These are phyloP conservation scores for Machaerirhynchus nigripectus DNA, from an alignment of 2,113 vertebrate genomes.

Conservation along the genomic window DNA sequence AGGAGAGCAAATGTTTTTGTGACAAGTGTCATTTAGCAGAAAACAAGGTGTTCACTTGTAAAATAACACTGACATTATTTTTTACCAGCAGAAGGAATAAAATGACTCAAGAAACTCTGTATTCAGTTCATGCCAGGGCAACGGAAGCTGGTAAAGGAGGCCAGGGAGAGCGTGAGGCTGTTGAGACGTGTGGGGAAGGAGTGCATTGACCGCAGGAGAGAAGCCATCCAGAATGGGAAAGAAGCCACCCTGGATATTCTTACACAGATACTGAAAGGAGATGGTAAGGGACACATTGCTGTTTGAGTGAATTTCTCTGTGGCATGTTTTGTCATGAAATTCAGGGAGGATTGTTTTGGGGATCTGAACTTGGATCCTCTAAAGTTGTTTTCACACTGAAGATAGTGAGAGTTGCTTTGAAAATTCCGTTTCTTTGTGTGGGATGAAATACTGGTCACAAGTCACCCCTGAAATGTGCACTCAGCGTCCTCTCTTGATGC, in stretches of 20 bases:
- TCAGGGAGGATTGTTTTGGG: neutral
- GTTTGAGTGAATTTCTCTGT: neutral
- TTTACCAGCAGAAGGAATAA: neutral
- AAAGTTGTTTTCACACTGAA: neutral
- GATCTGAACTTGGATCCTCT: neutral
- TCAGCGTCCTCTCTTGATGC: fast-evolving
- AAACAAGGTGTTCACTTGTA: neutral
- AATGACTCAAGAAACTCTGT: neutral
- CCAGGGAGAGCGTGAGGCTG: slow-evolving; percentile 73
- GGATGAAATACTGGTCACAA: neutral
- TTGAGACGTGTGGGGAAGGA: slow-evolving; percentile 80
- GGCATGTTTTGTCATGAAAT: neutral
- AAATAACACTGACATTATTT: neutral
- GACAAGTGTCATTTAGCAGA: neutral
- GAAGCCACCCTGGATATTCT: slow-evolving; percentile 84
- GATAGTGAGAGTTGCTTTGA: neutral
- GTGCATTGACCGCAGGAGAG: slow-evolving; percentile 79
- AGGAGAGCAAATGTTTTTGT: neutral
- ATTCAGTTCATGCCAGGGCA: slow-evolving; percentile 75
- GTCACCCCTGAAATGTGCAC: neutral
- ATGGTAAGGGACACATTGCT: neutral
- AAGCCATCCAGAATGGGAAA: slow-evolving; percentile 76
- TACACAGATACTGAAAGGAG: slow-evolving; percentile 84
- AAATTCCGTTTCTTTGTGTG: neutral
- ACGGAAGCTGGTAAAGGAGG: slow-evolving; percentile 72